Evolutionary conservation across 2,113 vertebrate genomes (phyloP).

Genomic region (Rhinopithecus roxellana): DNA sequence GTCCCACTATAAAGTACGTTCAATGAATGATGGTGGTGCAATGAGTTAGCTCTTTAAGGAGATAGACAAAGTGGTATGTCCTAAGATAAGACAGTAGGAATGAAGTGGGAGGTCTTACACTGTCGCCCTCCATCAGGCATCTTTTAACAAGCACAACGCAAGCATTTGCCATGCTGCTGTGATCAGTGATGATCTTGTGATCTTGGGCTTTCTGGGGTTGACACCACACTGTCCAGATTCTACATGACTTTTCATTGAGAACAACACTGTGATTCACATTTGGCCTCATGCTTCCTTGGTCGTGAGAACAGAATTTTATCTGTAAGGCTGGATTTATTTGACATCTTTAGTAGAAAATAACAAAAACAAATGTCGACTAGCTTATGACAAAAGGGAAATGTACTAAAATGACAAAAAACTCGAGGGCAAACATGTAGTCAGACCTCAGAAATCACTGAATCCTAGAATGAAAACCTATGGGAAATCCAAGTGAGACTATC

Average conservation of each 20-base stretch:
- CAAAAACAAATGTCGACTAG: neutral
- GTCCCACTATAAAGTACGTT: neutral
- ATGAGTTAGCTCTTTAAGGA: neutral
- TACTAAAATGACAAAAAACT: neutral
- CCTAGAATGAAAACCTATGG: neutral
- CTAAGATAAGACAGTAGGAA: neutral
- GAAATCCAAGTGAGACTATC: neutral
- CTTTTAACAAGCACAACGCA: neutral
- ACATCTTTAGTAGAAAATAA: neutral
- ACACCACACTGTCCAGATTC: neutral
- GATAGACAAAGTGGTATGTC: neutral
- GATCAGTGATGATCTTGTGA: neutral
- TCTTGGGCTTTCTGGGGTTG: neutral
- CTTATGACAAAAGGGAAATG: neutral
- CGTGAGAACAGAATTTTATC: neutral
- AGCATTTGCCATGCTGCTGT: neutral
- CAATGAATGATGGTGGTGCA: neutral
- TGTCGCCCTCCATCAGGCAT: neutral
- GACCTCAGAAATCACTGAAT: neutral
- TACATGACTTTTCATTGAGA: neutral
- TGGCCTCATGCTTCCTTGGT: neutral
- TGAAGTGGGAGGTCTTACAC: neutral
- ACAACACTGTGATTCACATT: neutral
- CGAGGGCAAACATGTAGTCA: neutral
- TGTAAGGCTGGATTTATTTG: neutral